A percentile compares a stretch with the other conserved stretches of the same genome.
These are phyloP conservation scores for Ryuthela nishihirai DNA, from an alignment of 2,888 invertebrate genomes.

Conservation along the genomic window DNA sequence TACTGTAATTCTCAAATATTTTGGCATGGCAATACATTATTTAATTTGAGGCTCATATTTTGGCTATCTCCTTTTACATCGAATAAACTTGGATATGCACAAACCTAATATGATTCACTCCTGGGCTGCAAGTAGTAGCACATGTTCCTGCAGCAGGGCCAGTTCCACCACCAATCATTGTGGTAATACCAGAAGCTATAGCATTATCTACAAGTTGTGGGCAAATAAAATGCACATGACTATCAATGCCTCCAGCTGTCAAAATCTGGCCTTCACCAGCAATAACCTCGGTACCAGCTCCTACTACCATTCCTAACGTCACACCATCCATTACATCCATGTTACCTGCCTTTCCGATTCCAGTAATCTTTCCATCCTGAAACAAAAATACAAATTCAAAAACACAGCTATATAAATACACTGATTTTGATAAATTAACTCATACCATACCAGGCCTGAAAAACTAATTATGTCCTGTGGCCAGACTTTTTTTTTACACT, in stretches of 20 bases:
- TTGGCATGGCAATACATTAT: too few relatives aligned
- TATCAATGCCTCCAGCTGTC: constrained; percentile 48
- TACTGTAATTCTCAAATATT: too few relatives aligned
- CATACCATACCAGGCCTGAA: too few relatives aligned
- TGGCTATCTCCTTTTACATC: too few relatives aligned
- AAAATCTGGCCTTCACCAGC: constrained; percentile 48
- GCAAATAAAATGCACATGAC: constrained; percentile 49
- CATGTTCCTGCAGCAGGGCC: constrained; percentile 49
- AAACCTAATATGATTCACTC: constrained; percentile 49
- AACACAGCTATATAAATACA: too few relatives aligned
- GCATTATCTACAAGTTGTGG: constrained; percentile 48
- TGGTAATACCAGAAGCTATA: constrained; percentile 48
- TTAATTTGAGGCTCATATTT: too few relatives aligned
- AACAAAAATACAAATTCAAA: constrained; percentile 11
- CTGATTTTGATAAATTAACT: too few relatives aligned
- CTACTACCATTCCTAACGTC: constrained; percentile 46
- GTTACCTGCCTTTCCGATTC: constrained; percentile 50
- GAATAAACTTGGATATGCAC: too few relatives aligned
- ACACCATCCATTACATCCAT: constrained; percentile 49
- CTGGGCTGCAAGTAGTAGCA: constrained; percentile 50
- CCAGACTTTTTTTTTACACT: too few relatives aligned
- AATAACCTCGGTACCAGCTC: constrained; percentile 49
- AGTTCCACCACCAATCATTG: constrained; percentile 50
- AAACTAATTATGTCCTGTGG: too few relatives aligned
- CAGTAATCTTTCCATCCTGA: constrained; percentile 47